Percentiles rank a stretch among this genome's conserved stretches.
These are phyloP conservation scores for Atta colombica DNA, from an alignment of 1,140 invertebrate genomes.

Conservation along the genomic window DNA sequence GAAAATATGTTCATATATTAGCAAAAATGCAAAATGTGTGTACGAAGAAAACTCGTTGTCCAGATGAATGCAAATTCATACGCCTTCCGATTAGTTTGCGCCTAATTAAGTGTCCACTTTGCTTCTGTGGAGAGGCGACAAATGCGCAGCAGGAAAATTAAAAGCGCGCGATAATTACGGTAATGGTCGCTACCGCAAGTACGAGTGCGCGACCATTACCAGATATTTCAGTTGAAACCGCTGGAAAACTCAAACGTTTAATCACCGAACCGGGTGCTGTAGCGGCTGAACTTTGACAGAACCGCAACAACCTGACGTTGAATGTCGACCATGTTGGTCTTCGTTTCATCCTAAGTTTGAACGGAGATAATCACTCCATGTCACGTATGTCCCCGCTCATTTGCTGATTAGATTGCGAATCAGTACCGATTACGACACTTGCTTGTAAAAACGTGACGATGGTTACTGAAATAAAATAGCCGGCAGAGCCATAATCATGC, in stretches of 20 bases:
- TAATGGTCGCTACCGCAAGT: conserved; percentile 45
- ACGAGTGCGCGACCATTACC: conserved; percentile 42
- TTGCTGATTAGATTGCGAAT: conserved; percentile 66
- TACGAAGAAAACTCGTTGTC: background rate
- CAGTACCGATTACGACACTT: conserved; percentile 33
- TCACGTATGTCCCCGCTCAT: conserved; percentile 55
- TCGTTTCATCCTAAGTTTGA: background rate
- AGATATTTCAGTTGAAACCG: conserved; percentile 42
- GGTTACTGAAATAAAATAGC: background rate
- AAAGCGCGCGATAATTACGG: conserved; percentile 62
- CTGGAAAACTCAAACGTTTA: conserved; percentile 62
- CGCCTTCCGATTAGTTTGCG: conserved; percentile 44
- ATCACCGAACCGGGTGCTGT: conserved; percentile 41
- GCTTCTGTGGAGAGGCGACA: conserved; percentile 24
- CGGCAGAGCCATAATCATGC: background rate
- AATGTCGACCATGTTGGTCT: conserved; percentile 47
- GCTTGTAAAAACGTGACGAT: conserved; percentile 42
- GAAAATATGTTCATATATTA: background rate
- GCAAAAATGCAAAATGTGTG: background rate
- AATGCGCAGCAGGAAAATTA: conserved; percentile 39
- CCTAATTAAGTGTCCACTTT: conserved; percentile 57
- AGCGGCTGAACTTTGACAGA: conserved; percentile 43
- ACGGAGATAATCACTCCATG: conserved; percentile 61
- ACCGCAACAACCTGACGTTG: conserved; percentile 58
- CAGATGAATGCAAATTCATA: background rate